A percentile compares a stretch with the other conserved stretches of the same genome.
Conservation (phyloP, 2,888 invertebrate genomes). For the Furcula furcula region DNA sequence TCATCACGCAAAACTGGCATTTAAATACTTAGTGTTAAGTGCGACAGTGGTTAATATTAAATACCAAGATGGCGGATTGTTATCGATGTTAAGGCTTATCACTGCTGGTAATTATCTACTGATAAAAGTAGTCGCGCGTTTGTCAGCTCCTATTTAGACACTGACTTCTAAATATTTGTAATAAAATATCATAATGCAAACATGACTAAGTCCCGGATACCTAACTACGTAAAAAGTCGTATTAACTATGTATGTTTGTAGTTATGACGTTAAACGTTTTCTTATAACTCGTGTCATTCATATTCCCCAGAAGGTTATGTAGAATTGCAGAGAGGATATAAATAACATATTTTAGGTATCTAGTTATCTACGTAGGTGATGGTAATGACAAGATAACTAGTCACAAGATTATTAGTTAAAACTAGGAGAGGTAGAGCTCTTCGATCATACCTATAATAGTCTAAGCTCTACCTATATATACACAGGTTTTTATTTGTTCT, state of each 20-base stretch:
- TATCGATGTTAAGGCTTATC: conserved; percentile 42
- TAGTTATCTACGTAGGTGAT: too few species aligned
- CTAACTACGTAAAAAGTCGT: background rate
- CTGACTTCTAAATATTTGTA: conserved; percentile 1
- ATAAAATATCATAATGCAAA: background rate
- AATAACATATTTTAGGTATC: too few species aligned
- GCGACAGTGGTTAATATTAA: conserved; percentile 17
- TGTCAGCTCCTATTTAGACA: conserved; percentile 11
- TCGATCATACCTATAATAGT: too few species aligned
- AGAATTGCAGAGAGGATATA: too few species aligned
- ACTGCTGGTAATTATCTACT: conserved; percentile 39
- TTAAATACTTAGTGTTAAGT: conserved; percentile 22
- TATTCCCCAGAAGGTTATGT: background rate
- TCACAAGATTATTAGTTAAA: too few species aligned
- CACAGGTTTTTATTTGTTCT: too few species aligned
- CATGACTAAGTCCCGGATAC: background rate
- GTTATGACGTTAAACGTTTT: too few species aligned
- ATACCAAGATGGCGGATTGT: conserved; percentile 34
- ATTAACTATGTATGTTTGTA: too few species aligned
- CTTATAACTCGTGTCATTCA: too few species aligned
- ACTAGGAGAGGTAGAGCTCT: too few species aligned
- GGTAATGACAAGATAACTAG: too few species aligned
- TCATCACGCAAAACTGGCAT: conserved; percentile 14
- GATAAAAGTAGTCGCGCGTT: conserved; percentile 35
- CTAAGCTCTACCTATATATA: too few species aligned